Conservation (phyloP, 2,797 vertebrate genomes). For the Poeciliopsis paucimaculata region DNA sequence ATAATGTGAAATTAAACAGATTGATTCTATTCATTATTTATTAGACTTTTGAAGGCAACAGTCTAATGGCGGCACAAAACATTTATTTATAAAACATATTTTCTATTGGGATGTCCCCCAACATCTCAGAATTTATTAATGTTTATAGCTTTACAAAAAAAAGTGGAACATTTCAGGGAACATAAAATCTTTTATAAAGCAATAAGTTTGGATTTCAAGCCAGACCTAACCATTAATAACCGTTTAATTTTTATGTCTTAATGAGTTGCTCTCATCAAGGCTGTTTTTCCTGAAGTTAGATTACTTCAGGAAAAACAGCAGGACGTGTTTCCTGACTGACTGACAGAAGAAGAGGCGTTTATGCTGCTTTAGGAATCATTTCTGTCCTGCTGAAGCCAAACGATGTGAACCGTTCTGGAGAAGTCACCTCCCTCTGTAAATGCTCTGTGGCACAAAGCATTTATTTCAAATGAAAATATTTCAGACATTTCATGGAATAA, state of each 20-base stretch:
- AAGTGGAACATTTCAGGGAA: not conserved
- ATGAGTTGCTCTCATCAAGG: slow-evolving; percentile 8
- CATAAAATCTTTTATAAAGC: not conserved
- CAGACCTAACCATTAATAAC: not conserved
- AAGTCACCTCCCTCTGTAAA: not conserved
- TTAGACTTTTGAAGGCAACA: not conserved
- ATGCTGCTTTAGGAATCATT: slow-evolving; percentile 13
- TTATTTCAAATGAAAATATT: too few relatives aligned
- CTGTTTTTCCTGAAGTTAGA: slow-evolving; percentile 5
- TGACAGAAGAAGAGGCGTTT: slow-evolving; percentile 3
- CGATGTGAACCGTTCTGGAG: slow-evolving; percentile 1
- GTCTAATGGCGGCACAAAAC: too few relatives aligned
- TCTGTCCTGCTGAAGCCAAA: slow-evolving; percentile 28
- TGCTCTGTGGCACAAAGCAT: too few relatives aligned
- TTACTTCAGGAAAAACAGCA: slow-evolving; percentile 34
- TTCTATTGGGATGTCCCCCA: not conserved
- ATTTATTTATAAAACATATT: not conserved
- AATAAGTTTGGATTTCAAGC: not conserved
- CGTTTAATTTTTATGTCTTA: slow-evolving; percentile 24
- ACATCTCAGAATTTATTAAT: not conserved
- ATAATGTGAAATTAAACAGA: not conserved
- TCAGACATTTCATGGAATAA: too few relatives aligned
- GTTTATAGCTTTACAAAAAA: not conserved
- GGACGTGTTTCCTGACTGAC: slow-evolving; percentile 48
- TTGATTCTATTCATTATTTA: not conserved